Evolutionary conservation across 1,140 invertebrate genomes (phyloP), one percentile per base, ranked within the genome.

Genomic region (Camponotus floridanus): DNA sequence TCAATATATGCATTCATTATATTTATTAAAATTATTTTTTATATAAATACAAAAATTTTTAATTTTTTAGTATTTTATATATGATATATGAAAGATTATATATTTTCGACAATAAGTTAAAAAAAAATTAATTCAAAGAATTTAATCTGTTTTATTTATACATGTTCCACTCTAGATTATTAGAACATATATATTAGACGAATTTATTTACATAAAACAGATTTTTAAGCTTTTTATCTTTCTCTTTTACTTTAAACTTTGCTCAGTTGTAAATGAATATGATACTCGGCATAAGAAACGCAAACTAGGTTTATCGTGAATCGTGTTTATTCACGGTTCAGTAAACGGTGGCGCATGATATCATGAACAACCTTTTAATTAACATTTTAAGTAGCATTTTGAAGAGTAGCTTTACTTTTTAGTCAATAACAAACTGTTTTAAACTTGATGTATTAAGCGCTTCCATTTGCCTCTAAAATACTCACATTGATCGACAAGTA

Each of bases 321-420:
- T 36, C 33, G 18, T 9, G 18, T 18, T 39, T 39, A 8, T 65
- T 65, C 15, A n/a, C 18, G 8, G 3, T 67, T 18, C 9, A 39
- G 18, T 33, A 42, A 68, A 68, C 11, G 2, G 31, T 45, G 5
- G 6, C 11, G 39, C 39, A 26, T 6, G n/a, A 45, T 45, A 45
- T 68, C 1, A 45, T 26, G 13, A 68, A 45, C 9, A 45, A 11
- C 6, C 39, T 26, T 7, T 45, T 68, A 45, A 26, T 68, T 45
- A 68, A 39, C 21, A 68, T 68, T 48, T 70, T 48, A 33, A 11
- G 33, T 51, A 71, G 8, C 15, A 21, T 71, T 70, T 71, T 51
- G 6, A 71, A 15, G 33, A 51, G n/a, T n/a, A n/a, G 15, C 15
- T 55, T 26, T 18, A 33, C 45, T 71, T 71, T 3, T 71, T 26